phyloP scores from a whole-genome alignment of 2,113 vertebrate genomes.

The Edolisoma coerulescens region DNA sequence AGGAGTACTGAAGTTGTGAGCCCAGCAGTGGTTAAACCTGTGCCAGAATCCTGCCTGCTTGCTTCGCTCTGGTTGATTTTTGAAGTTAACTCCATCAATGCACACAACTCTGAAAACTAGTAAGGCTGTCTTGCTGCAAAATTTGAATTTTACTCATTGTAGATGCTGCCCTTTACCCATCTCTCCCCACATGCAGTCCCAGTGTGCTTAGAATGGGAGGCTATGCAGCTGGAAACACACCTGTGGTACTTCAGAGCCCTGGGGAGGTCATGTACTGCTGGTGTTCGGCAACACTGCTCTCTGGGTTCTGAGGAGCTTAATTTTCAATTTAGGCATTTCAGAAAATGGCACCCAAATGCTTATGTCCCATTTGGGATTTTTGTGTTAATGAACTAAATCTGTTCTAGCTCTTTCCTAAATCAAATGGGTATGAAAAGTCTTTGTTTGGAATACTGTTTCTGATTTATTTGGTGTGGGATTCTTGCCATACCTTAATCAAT shows the following conservation, averaged over 20 bases:
- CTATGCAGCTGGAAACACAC: background rate
- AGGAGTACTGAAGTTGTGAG: background rate
- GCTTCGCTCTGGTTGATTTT: no score
- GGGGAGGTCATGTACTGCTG: background rate
- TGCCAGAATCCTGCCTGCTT: background rate
- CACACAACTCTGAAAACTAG: no score
- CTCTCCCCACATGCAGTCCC: no score
- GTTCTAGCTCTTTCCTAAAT: background rate
- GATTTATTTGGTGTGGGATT: background rate
- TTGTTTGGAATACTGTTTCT: background rate
- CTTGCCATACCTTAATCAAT: background rate
- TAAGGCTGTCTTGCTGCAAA: no score
- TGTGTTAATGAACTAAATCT: background rate
- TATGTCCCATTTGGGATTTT: background rate
- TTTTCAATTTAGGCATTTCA: background rate
- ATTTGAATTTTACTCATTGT: no score
- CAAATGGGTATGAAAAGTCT: background rate
- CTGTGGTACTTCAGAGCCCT: background rate
- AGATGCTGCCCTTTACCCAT: no score
- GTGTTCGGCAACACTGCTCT: background rate
- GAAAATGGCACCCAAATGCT: background rate
- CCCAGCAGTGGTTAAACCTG: no score
- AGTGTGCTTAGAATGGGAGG: background rate
- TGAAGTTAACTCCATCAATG: no score
- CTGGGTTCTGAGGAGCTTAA: background rate